Percentiles rank a stretch among this genome's conserved stretches.
These are phyloP conservation scores for Artibeus lituratus DNA, from an alignment of 2,797 vertebrate species.

Conservation along the genomic window DNA sequence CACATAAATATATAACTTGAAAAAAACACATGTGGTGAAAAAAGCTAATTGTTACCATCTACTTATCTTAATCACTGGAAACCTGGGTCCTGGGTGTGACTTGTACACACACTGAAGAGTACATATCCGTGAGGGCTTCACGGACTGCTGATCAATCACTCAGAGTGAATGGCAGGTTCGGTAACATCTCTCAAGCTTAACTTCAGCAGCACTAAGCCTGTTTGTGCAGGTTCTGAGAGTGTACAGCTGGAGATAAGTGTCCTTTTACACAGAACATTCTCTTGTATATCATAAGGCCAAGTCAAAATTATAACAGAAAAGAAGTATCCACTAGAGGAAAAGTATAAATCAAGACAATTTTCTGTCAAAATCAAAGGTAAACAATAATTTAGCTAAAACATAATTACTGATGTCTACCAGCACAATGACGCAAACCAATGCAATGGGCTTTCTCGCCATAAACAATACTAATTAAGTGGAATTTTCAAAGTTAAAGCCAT, in stretches of 20 bases:
- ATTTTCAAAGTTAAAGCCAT: background rate
- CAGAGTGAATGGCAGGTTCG: background rate
- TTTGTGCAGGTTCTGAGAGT: background rate
- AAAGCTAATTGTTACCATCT: background rate
- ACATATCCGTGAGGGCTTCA: background rate
- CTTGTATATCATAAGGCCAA: background rate
- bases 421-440: background rate
- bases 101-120: background rate
- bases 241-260: background rate
- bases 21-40: background rate
- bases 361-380: conserved; percentile 24
- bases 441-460: background rate
- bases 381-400: background rate
- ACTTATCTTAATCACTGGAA: background rate
- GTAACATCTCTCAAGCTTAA: background rate
- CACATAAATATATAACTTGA: background rate
- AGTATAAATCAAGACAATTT: background rate
- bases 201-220: background rate
- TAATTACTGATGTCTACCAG: background rate
- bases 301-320: background rate
- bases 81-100: background rate
- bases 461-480: background rate
- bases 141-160: background rate
- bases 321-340: background rate
- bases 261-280: background rate